These are phyloP conservation scores for Drosophila carrolli DNA, from an alignment of 1,140 invertebrate genomes.

Conservation along the genomic window DNA sequence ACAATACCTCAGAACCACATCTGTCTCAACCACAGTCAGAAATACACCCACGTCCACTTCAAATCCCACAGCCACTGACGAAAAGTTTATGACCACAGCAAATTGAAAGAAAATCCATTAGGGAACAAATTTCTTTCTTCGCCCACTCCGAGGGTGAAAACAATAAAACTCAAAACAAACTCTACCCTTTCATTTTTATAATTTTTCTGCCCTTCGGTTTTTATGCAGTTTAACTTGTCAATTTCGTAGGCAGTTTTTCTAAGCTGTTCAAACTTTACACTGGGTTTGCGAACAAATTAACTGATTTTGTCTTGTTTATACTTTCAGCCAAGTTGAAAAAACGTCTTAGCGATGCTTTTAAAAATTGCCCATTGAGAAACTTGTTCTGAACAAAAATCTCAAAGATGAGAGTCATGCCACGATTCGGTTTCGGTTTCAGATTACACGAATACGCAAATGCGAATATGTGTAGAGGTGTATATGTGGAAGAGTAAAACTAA, in stretches of 20 bases:
- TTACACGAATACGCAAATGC: slow-evolving; percentile 31
- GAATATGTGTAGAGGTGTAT: neutral
- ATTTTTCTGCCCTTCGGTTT: slow-evolving; percentile 33
- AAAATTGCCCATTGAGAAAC: slow-evolving; percentile 82
- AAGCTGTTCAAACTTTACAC: slow-evolving; percentile 33
- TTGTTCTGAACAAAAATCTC: slow-evolving; percentile 61
- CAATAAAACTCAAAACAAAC: slow-evolving; percentile 49
- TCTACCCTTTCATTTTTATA: slow-evolving; percentile 47
- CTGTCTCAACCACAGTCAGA: slow-evolving; percentile 18
- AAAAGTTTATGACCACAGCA: slow-evolving; percentile 28
- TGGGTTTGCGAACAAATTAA: slow-evolving; percentile 36
- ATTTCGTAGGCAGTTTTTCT: slow-evolving; percentile 55
- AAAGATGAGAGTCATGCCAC: slow-evolving; percentile 33
- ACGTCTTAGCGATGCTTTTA: slow-evolving; percentile 83
- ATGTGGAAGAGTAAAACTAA: slow-evolving; percentile 6
- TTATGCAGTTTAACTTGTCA: slow-evolving; percentile 38
- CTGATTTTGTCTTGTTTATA: slow-evolving; percentile 73
- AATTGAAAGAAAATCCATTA: slow-evolving; percentile 51
- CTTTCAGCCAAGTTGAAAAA: slow-evolving; percentile 84
- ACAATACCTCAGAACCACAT: slow-evolving; percentile 9
- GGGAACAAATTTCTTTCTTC: slow-evolving; percentile 46
- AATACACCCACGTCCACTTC: slow-evolving; percentile 16
- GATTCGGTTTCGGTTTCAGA: slow-evolving; percentile 66
- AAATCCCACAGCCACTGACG: slow-evolving; percentile 26
- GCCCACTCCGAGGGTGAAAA: slow-evolving; percentile 29